phyloP scores from a whole-genome alignment of 2,888 invertebrate species.

The Antitype chi region DNA sequence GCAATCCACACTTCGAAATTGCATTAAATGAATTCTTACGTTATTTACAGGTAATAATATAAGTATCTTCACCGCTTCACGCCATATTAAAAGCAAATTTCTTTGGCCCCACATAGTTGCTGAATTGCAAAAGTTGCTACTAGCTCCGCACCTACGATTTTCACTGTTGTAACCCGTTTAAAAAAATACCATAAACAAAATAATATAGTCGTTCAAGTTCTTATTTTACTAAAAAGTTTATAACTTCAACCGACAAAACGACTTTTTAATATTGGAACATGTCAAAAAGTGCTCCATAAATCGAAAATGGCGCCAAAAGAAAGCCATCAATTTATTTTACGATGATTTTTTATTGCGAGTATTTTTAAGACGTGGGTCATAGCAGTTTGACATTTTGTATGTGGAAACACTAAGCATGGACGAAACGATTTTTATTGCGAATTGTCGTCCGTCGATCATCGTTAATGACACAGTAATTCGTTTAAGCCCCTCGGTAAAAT shows the following conservation, averaged over 20 bases:
- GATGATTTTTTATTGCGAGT: slow-evolving; percentile 68
- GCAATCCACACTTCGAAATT: slow-evolving; percentile 73
- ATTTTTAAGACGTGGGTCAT: slow-evolving; percentile 55
- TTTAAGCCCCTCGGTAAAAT: slow-evolving; percentile 40
- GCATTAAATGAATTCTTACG: slow-evolving; percentile 68
- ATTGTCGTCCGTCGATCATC: slow-evolving; percentile 54
- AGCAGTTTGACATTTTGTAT: slow-evolving; percentile 59
- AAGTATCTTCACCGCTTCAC: slow-evolving; percentile 43
- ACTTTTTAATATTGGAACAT: slow-evolving; percentile 66
- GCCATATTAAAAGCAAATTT: slow-evolving; percentile 21
- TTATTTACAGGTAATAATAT: slow-evolving; percentile 76
- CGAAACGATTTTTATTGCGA: slow-evolving; percentile 59
- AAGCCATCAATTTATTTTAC: slow-evolving; percentile 83
- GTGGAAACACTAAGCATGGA: slow-evolving; percentile 48
- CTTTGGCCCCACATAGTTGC: slow-evolving; percentile 4
- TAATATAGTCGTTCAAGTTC: not conserved
- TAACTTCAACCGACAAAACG: slow-evolving; percentile 47
- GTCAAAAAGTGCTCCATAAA: slow-evolving; percentile 77
- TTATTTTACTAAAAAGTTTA: slow-evolving; percentile 27
- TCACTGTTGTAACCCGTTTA: slow-evolving; percentile 23
- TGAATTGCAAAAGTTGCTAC: slow-evolving; percentile 25
- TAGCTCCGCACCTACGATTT: slow-evolving; percentile 11
- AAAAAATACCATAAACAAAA: slow-evolving; percentile 16
- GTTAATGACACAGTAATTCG: slow-evolving; percentile 53
- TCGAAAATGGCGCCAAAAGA: slow-evolving; percentile 79